Base-by-base conservation (phyloP, 2,888 invertebrate species). In the Eupithecia subumbrata region DNA sequence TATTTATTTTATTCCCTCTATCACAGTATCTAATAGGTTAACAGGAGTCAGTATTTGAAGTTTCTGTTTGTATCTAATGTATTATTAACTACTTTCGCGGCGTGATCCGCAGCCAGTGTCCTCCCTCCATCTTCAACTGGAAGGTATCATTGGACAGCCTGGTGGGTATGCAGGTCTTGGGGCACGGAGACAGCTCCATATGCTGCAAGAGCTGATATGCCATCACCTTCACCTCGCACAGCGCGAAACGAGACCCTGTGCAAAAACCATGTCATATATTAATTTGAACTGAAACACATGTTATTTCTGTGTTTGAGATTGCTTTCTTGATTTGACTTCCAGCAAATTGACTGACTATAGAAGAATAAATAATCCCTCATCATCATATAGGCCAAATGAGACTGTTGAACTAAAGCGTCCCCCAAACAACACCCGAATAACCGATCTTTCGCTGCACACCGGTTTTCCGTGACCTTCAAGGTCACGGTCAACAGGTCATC, bases 171-270 rank as follows among this genome's bases (percentile, higher is more conserved):
- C 81, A 77, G 22, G 91, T 92, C 81, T 84, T 90, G 71, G 84
- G 85, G 9, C 86, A 86, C 0, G 91, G 89, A 0, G 85, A 86
- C 30, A 93, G 48, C 73, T 88, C 88, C 75, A 92, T 82, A n/a
- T 91, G 83, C 12, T 81, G 85, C 2, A 93, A 79, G 1, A 93
- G 81, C 80, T 91, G 90, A 78, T 92, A 92, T 2, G 85, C 76
- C 82, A 92, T 85, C 25, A 91, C 88, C 78, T 93, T 93, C n/a
- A 92, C 77, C 78, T 93, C 92, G 74, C 90, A 91, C 8, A 93
- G 84, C 0, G 92, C 92, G 73, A 92, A 92, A 48, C 92, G 82
- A 8, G 92, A 92, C 0, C 90, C 92, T 92, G 75, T 60, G 60
- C 12, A 60, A 66, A 48, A 48, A 45, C 5, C 12, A 60, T 60